phyloP scores from a whole-genome alignment of 2,797 vertebrate species.

The Leuciscus waleckii region DNA sequence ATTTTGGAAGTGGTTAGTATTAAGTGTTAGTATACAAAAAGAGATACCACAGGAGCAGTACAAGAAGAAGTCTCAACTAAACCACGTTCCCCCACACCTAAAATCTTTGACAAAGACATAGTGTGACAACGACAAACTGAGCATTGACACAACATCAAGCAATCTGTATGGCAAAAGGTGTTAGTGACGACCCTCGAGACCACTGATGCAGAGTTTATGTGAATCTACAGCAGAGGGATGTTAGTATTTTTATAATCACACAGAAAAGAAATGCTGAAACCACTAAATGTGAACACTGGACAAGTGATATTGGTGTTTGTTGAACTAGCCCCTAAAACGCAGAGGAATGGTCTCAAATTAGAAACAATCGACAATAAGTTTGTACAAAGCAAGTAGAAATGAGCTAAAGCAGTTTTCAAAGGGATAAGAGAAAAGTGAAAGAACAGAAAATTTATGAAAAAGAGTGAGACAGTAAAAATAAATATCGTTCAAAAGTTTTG shows the following conservation, averaged over 20 bases:
- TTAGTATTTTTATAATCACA: slow-evolving; percentile 51
- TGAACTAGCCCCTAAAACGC: slow-evolving; percentile 43
- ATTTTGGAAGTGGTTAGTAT: slow-evolving; percentile 9
- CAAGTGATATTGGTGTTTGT: slow-evolving; percentile 35
- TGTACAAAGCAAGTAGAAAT: background rate
- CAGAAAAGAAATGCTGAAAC: slow-evolving; percentile 42
- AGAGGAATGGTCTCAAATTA: slow-evolving; percentile 44
- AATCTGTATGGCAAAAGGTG: slow-evolving; percentile 19
- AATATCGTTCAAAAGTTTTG: background rate
- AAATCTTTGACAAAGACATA: slow-evolving; percentile 16
- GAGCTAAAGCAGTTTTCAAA: slow-evolving; percentile 13
- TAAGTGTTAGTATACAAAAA: slow-evolving; percentile 16
- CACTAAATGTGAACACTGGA: slow-evolving; percentile 39
- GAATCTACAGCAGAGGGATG: slow-evolving; percentile 30
- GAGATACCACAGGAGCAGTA: background rate
- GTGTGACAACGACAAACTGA: background rate
- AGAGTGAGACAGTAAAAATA: background rate
- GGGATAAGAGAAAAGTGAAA: background rate
- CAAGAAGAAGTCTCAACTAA: slow-evolving; percentile 20
- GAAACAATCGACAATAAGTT: slow-evolving; percentile 35
- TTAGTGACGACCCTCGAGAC: slow-evolving; percentile 1
- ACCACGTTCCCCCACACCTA: slow-evolving; percentile 15
- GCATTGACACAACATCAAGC: slow-evolving; percentile 5
- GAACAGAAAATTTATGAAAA: background rate
- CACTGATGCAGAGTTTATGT: slow-evolving; percentile 7